Evolutionary conservation across 2,888 invertebrate species (phyloP).

Genomic region (Leptinotarsa tumamoca): DNA sequence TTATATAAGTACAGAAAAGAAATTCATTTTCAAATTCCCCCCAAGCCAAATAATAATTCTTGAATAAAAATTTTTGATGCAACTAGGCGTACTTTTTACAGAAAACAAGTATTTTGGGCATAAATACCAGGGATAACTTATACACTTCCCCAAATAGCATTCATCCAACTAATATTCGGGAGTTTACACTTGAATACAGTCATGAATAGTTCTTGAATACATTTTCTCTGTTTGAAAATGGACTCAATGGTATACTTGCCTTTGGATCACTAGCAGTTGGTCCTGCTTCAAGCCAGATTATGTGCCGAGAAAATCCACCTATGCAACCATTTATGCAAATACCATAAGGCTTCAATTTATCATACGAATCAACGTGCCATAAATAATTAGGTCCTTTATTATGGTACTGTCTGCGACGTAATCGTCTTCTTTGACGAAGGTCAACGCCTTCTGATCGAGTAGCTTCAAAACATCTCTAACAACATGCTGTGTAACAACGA

Average conservation of each 20-base stretch:
- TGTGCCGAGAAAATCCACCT: slow-evolving; percentile 35
- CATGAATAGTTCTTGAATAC: neutral
- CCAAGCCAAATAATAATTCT: too few relatives aligned
- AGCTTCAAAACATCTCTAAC: slow-evolving; percentile 1
- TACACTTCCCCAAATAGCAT: too few relatives aligned
- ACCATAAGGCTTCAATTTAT: slow-evolving; percentile 25
- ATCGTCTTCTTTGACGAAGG: slow-evolving; percentile 14
- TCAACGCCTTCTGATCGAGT: neutral
- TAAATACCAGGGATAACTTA: too few relatives aligned
- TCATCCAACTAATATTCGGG: neutral
- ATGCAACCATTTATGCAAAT: neutral
- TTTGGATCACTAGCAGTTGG: too few relatives aligned
- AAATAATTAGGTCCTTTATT: slow-evolving; percentile 37
- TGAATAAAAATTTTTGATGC: too few relatives aligned
- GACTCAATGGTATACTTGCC: too few relatives aligned
- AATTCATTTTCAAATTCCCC: too few relatives aligned
- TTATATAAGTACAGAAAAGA: too few relatives aligned
- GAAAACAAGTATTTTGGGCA: too few relatives aligned
- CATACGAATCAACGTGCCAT: slow-evolving; percentile 40
- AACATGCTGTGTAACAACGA: slow-evolving; percentile 21
- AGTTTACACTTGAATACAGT: neutral
- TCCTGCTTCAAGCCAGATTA: slow-evolving; percentile 9
- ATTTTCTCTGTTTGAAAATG: too few relatives aligned
- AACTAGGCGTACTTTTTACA: too few relatives aligned
- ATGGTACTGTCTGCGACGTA: slow-evolving; percentile 26